Evolutionary conservation across 2,797 vertebrate genomes (phyloP).

Genomic region (Siniperca scherzeri): DNA sequence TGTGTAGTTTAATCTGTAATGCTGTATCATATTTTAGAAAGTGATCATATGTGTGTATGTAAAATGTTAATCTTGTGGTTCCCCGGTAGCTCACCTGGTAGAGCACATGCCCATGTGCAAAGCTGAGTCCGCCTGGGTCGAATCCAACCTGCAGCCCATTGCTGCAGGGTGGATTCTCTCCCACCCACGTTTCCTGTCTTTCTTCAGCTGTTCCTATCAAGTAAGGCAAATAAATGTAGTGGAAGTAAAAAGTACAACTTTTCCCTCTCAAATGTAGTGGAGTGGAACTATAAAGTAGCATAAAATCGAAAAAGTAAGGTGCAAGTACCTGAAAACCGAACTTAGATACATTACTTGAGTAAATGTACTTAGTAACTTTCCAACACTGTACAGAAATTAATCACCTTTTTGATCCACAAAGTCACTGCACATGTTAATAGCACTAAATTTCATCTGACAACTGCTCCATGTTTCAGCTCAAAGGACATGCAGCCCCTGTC

Average conservation of each 20-base stretch:
- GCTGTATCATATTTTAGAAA: neutral
- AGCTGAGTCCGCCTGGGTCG: too few relatives aligned
- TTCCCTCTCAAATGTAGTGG: neutral
- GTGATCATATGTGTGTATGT: neutral
- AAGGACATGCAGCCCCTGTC: constrained; percentile 18
- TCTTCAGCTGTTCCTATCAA: too few relatives aligned
- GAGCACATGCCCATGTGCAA: too few relatives aligned
- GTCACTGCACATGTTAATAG: constrained; percentile 1
- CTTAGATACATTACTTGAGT: neutral
- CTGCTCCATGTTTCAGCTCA: constrained; percentile 23
- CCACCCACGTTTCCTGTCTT: too few relatives aligned
- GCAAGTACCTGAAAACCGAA: neutral
- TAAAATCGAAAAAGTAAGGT: neutral
- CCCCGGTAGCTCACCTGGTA: too few relatives aligned
- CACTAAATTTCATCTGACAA: constrained; percentile 23
- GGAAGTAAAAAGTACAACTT: neutral
- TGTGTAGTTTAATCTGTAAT: neutral
- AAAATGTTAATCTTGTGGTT: neutral
- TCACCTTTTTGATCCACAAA: neutral
- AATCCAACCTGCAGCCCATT: too few relatives aligned
- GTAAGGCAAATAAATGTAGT: neutral
- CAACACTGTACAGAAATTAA: neutral
- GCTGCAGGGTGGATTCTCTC: too few relatives aligned
- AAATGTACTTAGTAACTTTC: neutral
- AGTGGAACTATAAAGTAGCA: neutral